Percentiles rank a stretch among this genome's conserved stretches.
Conservation (phyloP, 37 sponge, comb jelly and placozoan species). For the Eunapius fragilis region DNA sequence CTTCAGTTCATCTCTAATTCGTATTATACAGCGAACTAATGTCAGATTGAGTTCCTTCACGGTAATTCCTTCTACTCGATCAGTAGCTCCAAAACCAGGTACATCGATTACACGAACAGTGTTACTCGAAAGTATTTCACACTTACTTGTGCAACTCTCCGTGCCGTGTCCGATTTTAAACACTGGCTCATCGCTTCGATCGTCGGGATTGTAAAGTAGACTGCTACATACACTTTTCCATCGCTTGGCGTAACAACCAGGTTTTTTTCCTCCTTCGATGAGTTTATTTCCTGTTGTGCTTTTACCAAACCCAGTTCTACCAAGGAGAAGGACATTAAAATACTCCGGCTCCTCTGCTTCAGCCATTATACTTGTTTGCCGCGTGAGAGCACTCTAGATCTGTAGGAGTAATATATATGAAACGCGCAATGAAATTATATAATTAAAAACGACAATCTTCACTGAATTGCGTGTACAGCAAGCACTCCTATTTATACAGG, state of each 20-base stretch:
- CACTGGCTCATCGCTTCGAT: no score
- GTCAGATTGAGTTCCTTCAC: not conserved
- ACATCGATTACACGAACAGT: slow-evolving; percentile 22
- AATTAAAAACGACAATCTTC: no score
- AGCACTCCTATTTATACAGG: no score
- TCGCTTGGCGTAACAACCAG: not conserved
- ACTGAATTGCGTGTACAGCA: no score
- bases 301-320: slow-evolving; percentile 44
- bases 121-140: slow-evolving; percentile 6
- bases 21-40: not conserved
- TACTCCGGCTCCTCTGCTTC: no score
- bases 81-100: slow-evolving; percentile 13
- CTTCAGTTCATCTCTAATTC: not conserved
- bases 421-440: no score
- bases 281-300: slow-evolving; percentile 47
- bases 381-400: no score
- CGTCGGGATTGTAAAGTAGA: not conserved
- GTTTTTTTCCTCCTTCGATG: not conserved
- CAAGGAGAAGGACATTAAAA: slow-evolving; percentile 40
- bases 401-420: no score
- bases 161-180: no score
- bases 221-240: not conserved
- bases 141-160: not conserved
- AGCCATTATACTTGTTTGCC: no score
- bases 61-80: no score